A percentile compares a stretch with the other conserved stretches of the same genome.
These are phyloP conservation scores for Xylota segnis DNA, from an alignment of 2,888 invertebrate genomes.

Conservation along the genomic window DNA sequence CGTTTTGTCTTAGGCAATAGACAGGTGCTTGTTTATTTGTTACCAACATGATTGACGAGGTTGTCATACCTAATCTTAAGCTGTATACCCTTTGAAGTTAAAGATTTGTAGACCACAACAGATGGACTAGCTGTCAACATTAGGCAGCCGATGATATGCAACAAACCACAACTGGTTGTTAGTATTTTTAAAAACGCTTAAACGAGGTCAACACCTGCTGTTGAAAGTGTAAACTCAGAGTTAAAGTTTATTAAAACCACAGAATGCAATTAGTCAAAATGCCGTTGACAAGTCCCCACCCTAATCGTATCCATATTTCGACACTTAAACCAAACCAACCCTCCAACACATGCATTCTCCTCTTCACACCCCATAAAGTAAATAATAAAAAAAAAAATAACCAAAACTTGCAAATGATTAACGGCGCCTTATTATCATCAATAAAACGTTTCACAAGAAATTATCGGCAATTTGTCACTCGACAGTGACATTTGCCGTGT, in stretches of 20 bases:
- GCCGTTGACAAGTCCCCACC: neutral
- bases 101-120: no score
- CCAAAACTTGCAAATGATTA: constrained; percentile 50
- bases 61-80: no score
- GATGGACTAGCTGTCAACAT: no score
- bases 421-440: constrained; percentile 68
- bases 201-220: neutral
- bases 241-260: neutral
- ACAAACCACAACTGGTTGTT: neutral
- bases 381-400: neutral
- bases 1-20: no score
- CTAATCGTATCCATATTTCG: neutral
- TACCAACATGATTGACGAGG: no score
- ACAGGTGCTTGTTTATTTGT: no score
- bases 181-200: neutral
- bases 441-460: constrained; percentile 66
- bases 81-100: no score
- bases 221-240: no score
- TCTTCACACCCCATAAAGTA: constrained; percentile 22
- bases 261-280: neutral
- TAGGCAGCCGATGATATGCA: neutral
- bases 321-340: neutral
- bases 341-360: neutral
- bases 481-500: constrained; percentile 56
- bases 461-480: constrained; percentile 70